Evolutionary conservation across 2,888 invertebrate genomes (phyloP), one percentile per base, ranked within the genome.

Genomic region (Eupithecia tripunctaria): DNA sequence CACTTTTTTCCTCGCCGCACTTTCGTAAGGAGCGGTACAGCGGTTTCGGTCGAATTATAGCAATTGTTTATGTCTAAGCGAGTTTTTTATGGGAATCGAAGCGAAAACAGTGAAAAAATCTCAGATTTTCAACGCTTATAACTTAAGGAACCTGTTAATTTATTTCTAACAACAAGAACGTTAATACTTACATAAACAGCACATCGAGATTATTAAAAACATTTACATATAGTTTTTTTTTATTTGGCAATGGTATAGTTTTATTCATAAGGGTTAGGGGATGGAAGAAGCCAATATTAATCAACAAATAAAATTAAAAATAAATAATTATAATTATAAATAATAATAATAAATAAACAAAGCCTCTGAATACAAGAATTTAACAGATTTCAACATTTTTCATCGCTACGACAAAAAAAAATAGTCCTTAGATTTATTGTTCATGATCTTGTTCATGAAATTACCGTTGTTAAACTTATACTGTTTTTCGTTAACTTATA

Each of bases 221-320:
- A n/a, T 29, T 62, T 38, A 8, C 18, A 60, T 59, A 60, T 64
- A n/a, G 29, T 56, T 56, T 27, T 25, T 27, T 51, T 43, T 6
- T 29, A 29, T 73, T 73, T 74, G 56, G 71, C 71, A 64, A 71
- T 64, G 59, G 63, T 18, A 66, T n/a, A 47, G n/a, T 5, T 51
- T 10, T 21, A 25, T 14, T 47, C 3, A 51, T 21, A 21, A 25
- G 12, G 3, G 21, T 51, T 51, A 51, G 21, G 10, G 10, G 38
- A 27, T 29, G n/a, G 25, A 38, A 60, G 67, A 70, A 73, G 70
- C 67, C 8, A 47, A 67, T 67, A 47, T 21, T 36, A 15, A 60
- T 14, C 36, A 59, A 47, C 2, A 64, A 38, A 64, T 56, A 59
- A 38, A 41, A 64, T 21, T 38, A 21, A 21, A 38, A 38, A 63